Conservation (phyloP, 2,888 invertebrate genomes). For the Phyllotreta striolata region DNA sequence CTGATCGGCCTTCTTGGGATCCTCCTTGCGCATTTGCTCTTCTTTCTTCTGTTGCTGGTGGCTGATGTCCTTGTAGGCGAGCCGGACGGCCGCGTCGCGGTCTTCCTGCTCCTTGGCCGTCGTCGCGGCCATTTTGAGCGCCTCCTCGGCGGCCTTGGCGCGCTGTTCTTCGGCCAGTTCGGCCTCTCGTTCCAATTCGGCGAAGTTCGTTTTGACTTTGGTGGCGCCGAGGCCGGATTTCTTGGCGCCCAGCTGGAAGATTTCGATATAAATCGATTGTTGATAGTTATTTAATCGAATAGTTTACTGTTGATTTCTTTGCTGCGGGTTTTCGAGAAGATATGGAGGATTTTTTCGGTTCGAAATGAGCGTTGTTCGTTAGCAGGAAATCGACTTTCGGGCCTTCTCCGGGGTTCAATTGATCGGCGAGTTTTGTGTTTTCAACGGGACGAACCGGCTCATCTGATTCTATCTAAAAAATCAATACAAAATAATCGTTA, state of each 20-base stretch:
- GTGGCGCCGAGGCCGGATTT: conserved; percentile 94
- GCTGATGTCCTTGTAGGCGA: conserved; percentile 82
- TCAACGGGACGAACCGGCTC: conserved; percentile 11
- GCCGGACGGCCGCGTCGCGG: conserved; percentile 69
- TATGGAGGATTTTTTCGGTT: conserved; percentile 72
- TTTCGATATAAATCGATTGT: conserved; percentile 10
- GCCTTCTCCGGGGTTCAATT: conserved; percentile 47
- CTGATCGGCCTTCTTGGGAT: conserved; percentile 86
- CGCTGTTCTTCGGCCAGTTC: conserved; percentile 80
- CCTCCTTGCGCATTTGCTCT: conserved; percentile 73
- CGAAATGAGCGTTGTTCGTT: conserved; percentile 37
- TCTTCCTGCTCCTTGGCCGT: conserved; percentile 74
- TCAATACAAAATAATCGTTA: conserved; percentile 8
- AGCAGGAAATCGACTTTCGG: conserved; percentile 54
- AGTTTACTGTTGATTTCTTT: conserved; percentile 74
- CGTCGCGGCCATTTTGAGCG: conserved; percentile 57
- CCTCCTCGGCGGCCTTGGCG: conserved; percentile 59
- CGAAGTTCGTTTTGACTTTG: conserved; percentile 93
- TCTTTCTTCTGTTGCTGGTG: conserved; percentile 73
- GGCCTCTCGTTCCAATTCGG: conserved; percentile 91
- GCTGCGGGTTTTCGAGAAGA: conserved; percentile 73
- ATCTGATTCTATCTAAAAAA: conserved; percentile 19
- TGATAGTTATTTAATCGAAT: not conserved
- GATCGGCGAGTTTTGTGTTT: conserved; percentile 3
- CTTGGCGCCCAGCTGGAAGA: conserved; percentile 77